Base-by-base conservation (phyloP, 2,888 invertebrate species). In the Pocota personata region DNA sequence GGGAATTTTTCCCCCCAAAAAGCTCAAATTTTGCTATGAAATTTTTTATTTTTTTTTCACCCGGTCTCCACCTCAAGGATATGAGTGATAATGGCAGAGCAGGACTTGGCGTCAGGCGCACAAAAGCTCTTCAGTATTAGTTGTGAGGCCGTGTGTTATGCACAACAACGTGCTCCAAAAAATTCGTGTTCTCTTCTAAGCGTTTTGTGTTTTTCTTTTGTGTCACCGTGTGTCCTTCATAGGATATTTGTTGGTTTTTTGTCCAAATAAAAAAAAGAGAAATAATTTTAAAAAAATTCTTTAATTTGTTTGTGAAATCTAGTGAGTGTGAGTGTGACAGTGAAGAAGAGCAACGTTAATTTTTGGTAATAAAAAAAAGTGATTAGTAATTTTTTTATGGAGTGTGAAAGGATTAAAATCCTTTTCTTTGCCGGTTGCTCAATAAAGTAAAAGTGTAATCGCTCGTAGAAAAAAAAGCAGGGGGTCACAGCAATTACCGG, bases 111-210 rank as follows among this genome's bases (percentile, higher is more conserved):
- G 82, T 77, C 86, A 77, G 72, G 76, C 86, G 80, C 67, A 86
- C 27, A 67, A 86, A 86, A 86, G 86, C 86, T 86, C 71, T 67
- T 86, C 86, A 86, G 86, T 86, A 52, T 69, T 77, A 86, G 82
- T 86, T 86, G 76, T 82, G 86, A 77, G 60, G 82, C 66, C 86
- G 86, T 82, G 82, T 82, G 76, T 86, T 80, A 62, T 77, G 82
- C 86, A 86, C 82, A 77, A 72, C 80, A 76, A 82, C 76, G 80
- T 80, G 84, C 75, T 84, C 71, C 35, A 30, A 30, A 19, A 55
- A 48, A 21, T 14, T 46, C 32, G 69, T 62, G 73, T 67, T 16
- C 57, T 71, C 46, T 50, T 57, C 27, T 69, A 57, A 60, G 57
- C 69, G 67, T 57, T 82, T 40, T 46, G 55, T 58, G 16, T 72